Base-by-base conservation (phyloP, 2,113 vertebrate species). In the Indicator indicator region DNA sequence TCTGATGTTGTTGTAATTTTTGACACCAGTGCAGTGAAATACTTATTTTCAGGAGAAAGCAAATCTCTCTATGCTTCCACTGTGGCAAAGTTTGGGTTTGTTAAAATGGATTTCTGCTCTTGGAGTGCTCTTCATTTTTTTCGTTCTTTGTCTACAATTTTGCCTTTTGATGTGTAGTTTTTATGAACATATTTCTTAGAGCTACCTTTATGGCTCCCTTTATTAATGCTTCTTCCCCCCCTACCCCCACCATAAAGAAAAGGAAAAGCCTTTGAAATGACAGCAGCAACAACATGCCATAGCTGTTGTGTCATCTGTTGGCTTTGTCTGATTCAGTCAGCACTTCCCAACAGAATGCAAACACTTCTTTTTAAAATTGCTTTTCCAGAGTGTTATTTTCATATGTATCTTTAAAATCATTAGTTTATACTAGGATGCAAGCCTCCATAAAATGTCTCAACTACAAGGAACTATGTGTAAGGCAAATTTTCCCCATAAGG, bases 251-350 rank as follows among this genome's bases (percentile, higher is more conserved):
- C 71, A 83, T 90, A 95, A 93, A 84, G 72, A 60, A 94, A 85
- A 62, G 84, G 72, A 81, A 91, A 95, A 91, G 73, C 65, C 83
- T 93, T 94, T 75, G 83, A 94, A 97, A 94, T 95, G 93, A 93
- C 70, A 94, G 75, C 94, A 91, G 89, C 87, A 97, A 67, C 77
- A 91, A 72, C 96, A 97, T 98, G 94, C 97, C 97, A 93, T 70
- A 93, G 87, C 82, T 68, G 59, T 96, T 95, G 83, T 90, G 96
- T 97, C 97, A 98, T 97, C 83, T 86, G 40, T 72, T 96, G 46
- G 80, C 88, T 97, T 97, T 96, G 93, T 96, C 84, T 96, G 94
- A 95, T 90, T 95, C 97, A 94, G 96, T 97, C 94, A 97, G 93
- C 95, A 97, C 89, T 94, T 95, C 93, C 60, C 62, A 88, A 74